Base-by-base conservation (phyloP, 2,797 vertebrate genomes). In the Astyanax mexicanus region DNA sequence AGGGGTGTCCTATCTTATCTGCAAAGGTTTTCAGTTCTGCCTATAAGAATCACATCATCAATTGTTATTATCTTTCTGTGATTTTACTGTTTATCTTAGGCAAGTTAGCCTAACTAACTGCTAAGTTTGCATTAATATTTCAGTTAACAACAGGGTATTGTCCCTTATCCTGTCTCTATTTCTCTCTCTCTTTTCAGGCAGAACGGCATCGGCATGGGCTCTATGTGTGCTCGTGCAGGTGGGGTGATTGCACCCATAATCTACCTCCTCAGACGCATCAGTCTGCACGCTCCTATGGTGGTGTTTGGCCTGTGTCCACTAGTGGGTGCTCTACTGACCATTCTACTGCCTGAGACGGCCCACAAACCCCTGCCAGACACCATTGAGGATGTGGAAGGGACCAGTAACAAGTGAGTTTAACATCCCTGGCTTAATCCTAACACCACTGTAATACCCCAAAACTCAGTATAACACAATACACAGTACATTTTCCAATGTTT, bases 121-220 rank as follows among this genome's bases (percentile, higher is more conserved):
- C n/a, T n/a, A n/a, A n/a, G n/a, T n/a, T n/a, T n/a, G 2, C 29
- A 32, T 5, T 32, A 29, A 32, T 5, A 29, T 32, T 32, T 29
- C 5, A 32, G 29, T 32, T n/a, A 32, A 32, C 29, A 29, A 32
- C 29, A 5, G 29, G 5, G 2, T 5, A 32, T 29, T 5, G 29
- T 32, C 29, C 19, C 47, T 21, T 3, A 2, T 49, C 11, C 51
- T 23, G 29, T 42, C 17, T 74, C 25, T 55, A 38, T 17, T 64
- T 74, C 21, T 74, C 27, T 74, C 35, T 65, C n/a, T 79, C 23
- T 40, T 44, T 67, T 12, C 80, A 92, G 91, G 78, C 91, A 92
- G 77, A 92, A 84, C 10, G 91, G 91, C 15, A 92, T 92, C 5
- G 91, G 91, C 0, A 83, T 92, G 0, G 77, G 86, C 32, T 92